Conservation (phyloP, 2,113 vertebrate genomes). For the Prochilodus magdalenae region DNA sequence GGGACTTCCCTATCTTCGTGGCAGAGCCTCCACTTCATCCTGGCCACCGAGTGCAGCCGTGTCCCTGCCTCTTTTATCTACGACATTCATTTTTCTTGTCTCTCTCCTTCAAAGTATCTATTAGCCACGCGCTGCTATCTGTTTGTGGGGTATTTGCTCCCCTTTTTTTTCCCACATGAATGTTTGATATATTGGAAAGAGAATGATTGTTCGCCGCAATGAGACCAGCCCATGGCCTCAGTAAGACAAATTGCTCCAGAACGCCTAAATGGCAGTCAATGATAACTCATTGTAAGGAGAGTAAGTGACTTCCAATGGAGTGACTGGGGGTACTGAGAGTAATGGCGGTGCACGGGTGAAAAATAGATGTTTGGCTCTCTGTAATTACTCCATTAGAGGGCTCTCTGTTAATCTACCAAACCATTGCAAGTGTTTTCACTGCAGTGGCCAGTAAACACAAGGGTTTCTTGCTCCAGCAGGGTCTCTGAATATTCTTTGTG, state of each 20-base stretch:
- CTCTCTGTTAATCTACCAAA: constrained; percentile 82
- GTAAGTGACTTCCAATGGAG: constrained; percentile 93
- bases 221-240: constrained; percentile 88
- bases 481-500: neutral
- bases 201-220: constrained; percentile 92
- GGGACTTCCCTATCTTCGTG: constrained; percentile 43
- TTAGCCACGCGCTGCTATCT: constrained; percentile 78
- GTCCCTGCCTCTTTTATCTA: constrained; percentile 72
- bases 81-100: constrained; percentile 78
- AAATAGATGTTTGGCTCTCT: constrained; percentile 87
- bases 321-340: constrained; percentile 91
- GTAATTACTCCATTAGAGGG: constrained; percentile 85
- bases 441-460: constrained; percentile 69
- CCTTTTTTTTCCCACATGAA: constrained; percentile 82
- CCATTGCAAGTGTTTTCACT: constrained; percentile 77
- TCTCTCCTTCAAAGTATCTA: constrained; percentile 77
- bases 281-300: constrained; percentile 97
- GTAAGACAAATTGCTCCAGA: constrained; percentile 94
- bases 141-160: constrained; percentile 79
- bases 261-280: constrained; percentile 93
- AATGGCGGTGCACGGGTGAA: constrained; percentile 87
- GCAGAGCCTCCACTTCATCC: constrained; percentile 46
- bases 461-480: constrained; percentile 38
- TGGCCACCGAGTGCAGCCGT: constrained; percentile 49
- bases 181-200: constrained; percentile 91